Percentiles rank a stretch among this genome's conserved stretches.
Conservation (phyloP, 2,888 invertebrate genomes). For the Chrysolina americana region DNA sequence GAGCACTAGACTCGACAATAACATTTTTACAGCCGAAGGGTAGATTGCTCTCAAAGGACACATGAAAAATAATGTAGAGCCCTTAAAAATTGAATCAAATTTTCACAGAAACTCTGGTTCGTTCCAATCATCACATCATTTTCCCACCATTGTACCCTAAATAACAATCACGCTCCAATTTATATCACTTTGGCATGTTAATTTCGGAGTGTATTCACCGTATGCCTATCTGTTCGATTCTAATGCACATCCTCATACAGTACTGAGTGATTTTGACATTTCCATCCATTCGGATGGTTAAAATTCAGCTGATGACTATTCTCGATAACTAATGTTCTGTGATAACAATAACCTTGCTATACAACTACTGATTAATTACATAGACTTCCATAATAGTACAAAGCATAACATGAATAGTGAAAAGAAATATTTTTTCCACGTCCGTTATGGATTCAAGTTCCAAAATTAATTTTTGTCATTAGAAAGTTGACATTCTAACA, state of each 20-base stretch:
- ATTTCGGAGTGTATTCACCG: conserved; percentile 5
- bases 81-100: background rate
- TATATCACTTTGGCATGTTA: conserved; percentile 20
- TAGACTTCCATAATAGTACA: background rate
- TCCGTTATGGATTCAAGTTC: too few species aligned
- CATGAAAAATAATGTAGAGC: background rate
- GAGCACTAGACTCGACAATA: background rate
- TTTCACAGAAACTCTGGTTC: background rate
- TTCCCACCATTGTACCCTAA: conserved; percentile 13
- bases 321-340: conserved; percentile 26
- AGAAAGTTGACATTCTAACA: too few species aligned
- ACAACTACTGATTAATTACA: conserved; percentile 25
- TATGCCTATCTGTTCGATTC: conserved; percentile 2
- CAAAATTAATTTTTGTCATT: too few species aligned
- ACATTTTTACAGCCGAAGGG: background rate
- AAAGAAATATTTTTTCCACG: too few species aligned
- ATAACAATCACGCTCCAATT: conserved; percentile 16
- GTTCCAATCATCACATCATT: conserved; percentile 17
- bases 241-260: conserved; percentile 16
- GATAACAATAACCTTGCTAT: conserved; percentile 24
- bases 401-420: background rate
- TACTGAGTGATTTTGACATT: conserved; percentile 19
- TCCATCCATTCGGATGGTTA: conserved; percentile 8
- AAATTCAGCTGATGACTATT: conserved; percentile 12
- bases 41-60: background rate